phyloP scores from a whole-genome alignment of 2,888 invertebrate genomes.

The Cephus nigrinus region DNA sequence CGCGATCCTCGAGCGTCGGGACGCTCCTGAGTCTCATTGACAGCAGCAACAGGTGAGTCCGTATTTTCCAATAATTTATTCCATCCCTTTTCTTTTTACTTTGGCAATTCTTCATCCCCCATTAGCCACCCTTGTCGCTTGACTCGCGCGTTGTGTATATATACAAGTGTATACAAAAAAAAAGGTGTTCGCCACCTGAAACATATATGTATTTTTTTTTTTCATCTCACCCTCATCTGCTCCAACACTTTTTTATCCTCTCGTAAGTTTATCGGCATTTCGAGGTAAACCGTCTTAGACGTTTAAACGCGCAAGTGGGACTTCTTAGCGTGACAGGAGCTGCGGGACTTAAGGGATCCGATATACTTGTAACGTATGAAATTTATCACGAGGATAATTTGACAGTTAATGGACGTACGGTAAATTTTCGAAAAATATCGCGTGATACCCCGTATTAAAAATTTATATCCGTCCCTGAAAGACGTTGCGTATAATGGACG shows the following conservation, averaged over 20 bases:
- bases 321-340: not conserved
- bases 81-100: not conserved
- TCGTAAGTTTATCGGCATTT: not conserved
- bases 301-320: not conserved
- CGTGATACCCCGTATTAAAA: not conserved
- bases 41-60: constrained; percentile 47
- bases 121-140: not conserved
- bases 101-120: not conserved
- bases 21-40: constrained; percentile 12
- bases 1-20: not conserved
- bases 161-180: too few species aligned
- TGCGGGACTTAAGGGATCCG: not conserved
- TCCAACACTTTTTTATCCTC: not conserved
- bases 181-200: too few species aligned
- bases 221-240: too few species aligned
- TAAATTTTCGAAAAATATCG: not conserved
- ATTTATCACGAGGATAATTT: not conserved
- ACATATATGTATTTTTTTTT: too few species aligned
- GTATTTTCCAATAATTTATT: not conserved
- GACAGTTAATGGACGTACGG: not conserved
- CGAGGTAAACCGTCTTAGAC: not conserved
- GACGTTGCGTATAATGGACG: not conserved
- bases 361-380: not conserved
- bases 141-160: too few species aligned
- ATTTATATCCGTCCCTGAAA: not conserved